phyloP scores from a whole-genome alignment of 2,797 vertebrate species.

The Meda fulgida region DNA sequence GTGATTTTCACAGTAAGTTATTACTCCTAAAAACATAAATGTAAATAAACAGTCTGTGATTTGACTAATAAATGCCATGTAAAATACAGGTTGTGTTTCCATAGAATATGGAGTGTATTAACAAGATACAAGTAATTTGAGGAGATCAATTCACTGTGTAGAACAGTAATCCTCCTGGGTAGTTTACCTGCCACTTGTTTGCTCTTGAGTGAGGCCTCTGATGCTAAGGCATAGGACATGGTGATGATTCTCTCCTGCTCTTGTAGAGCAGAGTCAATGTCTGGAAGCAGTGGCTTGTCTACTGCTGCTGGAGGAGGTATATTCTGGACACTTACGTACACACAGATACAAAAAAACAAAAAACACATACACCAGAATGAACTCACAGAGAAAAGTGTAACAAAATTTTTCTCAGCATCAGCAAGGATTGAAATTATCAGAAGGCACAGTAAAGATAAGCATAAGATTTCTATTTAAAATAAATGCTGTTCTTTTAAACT shows the following conservation, averaged over 20 bases:
- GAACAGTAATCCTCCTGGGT: not conserved
- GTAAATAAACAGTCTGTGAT: not conserved
- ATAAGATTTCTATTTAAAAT: not conserved
- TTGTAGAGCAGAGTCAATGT: conserved; percentile 87
- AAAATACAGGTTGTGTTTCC: not conserved
- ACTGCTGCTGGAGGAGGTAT: conserved; percentile 77
- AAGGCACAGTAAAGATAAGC: not conserved
- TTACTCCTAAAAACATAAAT: not conserved
- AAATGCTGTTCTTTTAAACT: not conserved
- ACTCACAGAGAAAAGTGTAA: conserved; percentile 2
- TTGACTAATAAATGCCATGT: not conserved
- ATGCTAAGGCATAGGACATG: conserved; percentile 95
- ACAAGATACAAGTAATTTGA: not conserved
- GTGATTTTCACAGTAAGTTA: not conserved
- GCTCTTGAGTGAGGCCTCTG: conserved; percentile 96
- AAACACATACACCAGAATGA: conserved; percentile 19
- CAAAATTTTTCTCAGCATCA: not conserved
- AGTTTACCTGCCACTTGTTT: conserved; percentile 94
- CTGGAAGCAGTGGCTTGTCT: conserved; percentile 81
- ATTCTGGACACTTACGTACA: conserved; percentile 84
- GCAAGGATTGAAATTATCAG: not conserved
- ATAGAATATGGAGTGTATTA: not conserved
- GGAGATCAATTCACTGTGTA: not conserved
- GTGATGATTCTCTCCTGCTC: conserved; percentile 96
- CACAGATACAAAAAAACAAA: conserved; percentile 37